Percentiles rank a stretch among this genome's conserved stretches.
Evolutionary conservation across 2,113 vertebrate genomes (phyloP).

Genomic region (Syngnathus typhle): DNA sequence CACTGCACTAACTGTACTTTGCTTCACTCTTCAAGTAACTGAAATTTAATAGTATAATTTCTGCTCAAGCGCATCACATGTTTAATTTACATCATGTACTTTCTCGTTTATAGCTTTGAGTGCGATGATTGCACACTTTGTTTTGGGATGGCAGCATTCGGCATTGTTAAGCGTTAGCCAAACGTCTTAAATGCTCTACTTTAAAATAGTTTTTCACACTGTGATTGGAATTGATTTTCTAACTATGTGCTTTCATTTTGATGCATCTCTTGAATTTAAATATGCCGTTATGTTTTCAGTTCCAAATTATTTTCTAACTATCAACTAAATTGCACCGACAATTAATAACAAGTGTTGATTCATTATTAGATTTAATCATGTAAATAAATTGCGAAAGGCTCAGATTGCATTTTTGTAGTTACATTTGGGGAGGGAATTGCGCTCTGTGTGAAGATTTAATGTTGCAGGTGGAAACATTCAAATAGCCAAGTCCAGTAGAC

Average conservation of each 20-base stretch:
- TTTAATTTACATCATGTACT: too few relatives aligned
- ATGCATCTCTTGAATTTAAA: not conserved
- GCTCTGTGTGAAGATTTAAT: slow-evolving; percentile 34
- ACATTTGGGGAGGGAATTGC: not conserved
- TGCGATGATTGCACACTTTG: not conserved
- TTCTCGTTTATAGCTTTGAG: not conserved
- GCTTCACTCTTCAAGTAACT: not conserved
- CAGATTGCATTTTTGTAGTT: too few relatives aligned
- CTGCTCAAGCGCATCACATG: too few relatives aligned
- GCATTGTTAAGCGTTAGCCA: too few relatives aligned
- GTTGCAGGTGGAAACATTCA: slow-evolving; percentile 21
- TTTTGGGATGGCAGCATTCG: too few relatives aligned
- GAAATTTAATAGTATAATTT: too few relatives aligned
- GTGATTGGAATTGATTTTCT: not conserved
- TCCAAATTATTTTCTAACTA: not conserved
- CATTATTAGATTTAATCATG: too few relatives aligned
- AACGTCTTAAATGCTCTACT: too few relatives aligned
- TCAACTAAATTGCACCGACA: too few relatives aligned
- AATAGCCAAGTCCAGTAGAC: not conserved
- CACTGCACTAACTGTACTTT: not conserved
- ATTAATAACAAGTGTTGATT: too few relatives aligned
- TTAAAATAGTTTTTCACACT: not conserved
- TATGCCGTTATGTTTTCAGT: not conserved
- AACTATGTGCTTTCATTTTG: not conserved
- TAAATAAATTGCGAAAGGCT: too few relatives aligned